Conservation (phyloP, 2,113 vertebrate genomes). For the Lamprologus lemairii region DNA sequence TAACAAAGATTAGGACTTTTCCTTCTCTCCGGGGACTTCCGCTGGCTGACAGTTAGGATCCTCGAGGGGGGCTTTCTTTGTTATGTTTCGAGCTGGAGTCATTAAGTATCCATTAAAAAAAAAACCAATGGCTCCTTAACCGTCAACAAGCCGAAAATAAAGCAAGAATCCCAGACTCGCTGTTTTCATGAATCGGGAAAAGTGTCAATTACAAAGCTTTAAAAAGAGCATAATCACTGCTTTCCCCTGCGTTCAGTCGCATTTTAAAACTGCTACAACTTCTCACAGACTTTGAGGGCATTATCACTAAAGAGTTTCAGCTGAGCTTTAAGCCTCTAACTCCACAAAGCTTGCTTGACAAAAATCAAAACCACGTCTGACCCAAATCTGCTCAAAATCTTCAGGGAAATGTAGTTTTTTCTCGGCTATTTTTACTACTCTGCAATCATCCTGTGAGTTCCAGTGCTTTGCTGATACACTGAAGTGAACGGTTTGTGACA, state of each 20-base stretch:
- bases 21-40: slow-evolving; percentile 18
- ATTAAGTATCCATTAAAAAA: slow-evolving; percentile 47
- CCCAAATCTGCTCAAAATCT: slow-evolving; percentile 30
- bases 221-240: slow-evolving; percentile 21
- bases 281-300: neutral
- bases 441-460: neutral
- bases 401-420: slow-evolving; percentile 14
- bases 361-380: slow-evolving; percentile 11
- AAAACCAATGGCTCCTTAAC: slow-evolving; percentile 40
- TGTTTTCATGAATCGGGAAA: neutral
- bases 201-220: slow-evolving; percentile 22
- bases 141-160: slow-evolving; percentile 46
- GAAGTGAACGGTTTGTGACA: slow-evolving; percentile 24
- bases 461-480: neutral
- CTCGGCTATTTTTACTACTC: slow-evolving; percentile 12
- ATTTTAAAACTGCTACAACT: slow-evolving; percentile 1
- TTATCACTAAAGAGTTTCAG: neutral
- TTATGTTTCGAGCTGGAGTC: slow-evolving; percentile 19
- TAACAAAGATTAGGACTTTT: slow-evolving; percentile 37
- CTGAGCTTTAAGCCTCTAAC: slow-evolving; percentile 5
- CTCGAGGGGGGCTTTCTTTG: slow-evolving; percentile 31
- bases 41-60: slow-evolving; percentile 20
- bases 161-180: slow-evolving; percentile 9
- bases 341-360: slow-evolving; percentile 11
- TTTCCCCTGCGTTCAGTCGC: neutral